phyloP scores from a whole-genome alignment of 1,140 invertebrate genomes.

The Procambarus clarkii region DNA sequence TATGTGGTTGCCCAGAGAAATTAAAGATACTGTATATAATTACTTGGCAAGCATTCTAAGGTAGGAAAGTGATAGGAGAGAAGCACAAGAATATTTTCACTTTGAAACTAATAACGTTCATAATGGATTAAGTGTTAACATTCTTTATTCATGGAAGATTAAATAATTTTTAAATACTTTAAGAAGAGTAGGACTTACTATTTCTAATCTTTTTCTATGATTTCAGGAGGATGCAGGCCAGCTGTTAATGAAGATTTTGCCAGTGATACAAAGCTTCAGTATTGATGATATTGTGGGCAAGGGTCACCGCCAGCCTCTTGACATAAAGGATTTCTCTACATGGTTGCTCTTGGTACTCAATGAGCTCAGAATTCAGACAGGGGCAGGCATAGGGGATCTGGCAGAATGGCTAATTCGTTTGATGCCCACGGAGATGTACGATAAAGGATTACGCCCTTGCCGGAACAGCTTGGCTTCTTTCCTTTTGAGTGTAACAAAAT shows the following conservation, averaged over 20 bases:
- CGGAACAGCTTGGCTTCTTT: slow-evolving; percentile 22
- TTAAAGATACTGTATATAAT: too few species aligned
- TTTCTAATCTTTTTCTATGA: neutral
- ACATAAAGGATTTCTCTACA: slow-evolving; percentile 29
- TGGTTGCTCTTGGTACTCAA: slow-evolving; percentile 53
- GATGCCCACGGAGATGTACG: slow-evolving; percentile 38
- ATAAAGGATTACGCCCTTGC: slow-evolving; percentile 32
- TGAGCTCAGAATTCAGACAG: slow-evolving; percentile 44
- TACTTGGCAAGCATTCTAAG: too few species aligned
- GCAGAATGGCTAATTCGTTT: slow-evolving; percentile 21
- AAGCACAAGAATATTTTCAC: too few species aligned
- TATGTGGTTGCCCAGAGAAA: too few species aligned
- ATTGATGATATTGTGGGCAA: slow-evolving; percentile 30
- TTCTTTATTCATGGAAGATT: too few species aligned
- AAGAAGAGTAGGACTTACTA: neutral
- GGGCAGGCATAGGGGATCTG: slow-evolving; percentile 45
- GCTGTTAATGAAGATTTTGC: slow-evolving; percentile 31
- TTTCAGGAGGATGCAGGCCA: slow-evolving; percentile 41
- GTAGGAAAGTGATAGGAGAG: too few species aligned
- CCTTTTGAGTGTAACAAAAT: slow-evolving; percentile 23
- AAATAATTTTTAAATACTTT: neutral
- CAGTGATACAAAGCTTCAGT: slow-evolving; percentile 40
- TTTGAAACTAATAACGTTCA: too few species aligned
- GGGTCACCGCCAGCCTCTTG: slow-evolving; percentile 33
- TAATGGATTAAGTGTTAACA: too few species aligned